These are phyloP conservation scores for Scolopax bukidnonensis DNA, from an alignment of 2,797 vertebrate genomes.

Conservation along the genomic window DNA sequence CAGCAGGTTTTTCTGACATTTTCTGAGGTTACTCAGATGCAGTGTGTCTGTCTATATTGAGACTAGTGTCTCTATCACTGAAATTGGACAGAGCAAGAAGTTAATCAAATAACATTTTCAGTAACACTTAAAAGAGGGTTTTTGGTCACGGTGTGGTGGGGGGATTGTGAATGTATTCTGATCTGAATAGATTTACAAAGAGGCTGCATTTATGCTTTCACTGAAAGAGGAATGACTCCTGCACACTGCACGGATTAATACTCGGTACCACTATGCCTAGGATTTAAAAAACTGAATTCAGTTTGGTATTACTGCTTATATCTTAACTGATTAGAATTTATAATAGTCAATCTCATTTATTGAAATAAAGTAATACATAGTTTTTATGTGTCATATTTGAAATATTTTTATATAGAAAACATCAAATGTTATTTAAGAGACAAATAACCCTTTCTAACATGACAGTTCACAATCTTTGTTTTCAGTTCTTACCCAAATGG, in stretches of 20 bases:
- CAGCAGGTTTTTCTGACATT: not conserved
- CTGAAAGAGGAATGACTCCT: not conserved
- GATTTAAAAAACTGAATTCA: not conserved
- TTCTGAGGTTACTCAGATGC: not conserved
- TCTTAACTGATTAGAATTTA: not conserved
- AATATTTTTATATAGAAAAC: not conserved
- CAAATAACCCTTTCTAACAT: not conserved
- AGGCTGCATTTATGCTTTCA: not conserved
- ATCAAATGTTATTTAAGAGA: not conserved
- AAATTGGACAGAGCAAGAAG: not conserved
- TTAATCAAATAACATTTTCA: not conserved
- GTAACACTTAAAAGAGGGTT: not conserved
- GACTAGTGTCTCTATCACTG: not conserved
- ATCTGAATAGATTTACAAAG: not conserved
- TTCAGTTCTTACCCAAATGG: not conserved
- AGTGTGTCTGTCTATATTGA: fast-evolving
- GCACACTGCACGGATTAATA: not conserved
- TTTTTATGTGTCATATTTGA: not conserved
- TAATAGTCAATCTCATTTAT: not conserved
- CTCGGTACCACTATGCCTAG: not conserved
- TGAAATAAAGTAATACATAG: not conserved
- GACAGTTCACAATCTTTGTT: not conserved
- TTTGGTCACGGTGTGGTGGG: not conserved
- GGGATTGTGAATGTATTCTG: not conserved
- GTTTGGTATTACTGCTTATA: not conserved